Conservation (phyloP, 2,888 invertebrate species). For the Acleris sparsana region DNA sequence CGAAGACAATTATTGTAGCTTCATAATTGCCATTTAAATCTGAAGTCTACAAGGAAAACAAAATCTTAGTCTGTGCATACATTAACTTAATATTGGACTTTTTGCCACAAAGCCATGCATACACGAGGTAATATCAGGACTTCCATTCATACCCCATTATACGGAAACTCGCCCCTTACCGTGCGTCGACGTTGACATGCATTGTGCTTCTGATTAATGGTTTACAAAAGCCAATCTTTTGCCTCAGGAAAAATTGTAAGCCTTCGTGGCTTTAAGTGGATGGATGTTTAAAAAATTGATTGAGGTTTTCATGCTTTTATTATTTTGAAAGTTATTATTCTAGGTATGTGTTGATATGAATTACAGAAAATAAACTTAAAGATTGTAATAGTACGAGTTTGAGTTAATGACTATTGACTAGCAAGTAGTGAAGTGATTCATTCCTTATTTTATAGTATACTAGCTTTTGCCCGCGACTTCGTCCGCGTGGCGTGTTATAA, state of each 20-base stretch:
- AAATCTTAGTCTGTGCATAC: not conserved
- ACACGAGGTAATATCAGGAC: slow-evolving; percentile 47
- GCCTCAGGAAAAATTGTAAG: slow-evolving; percentile 57
- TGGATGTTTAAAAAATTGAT: slow-evolving; percentile 26
- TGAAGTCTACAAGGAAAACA: no score
- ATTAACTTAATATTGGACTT: not conserved
- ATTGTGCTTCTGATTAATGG: slow-evolving; percentile 80
- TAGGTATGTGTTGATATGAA: not conserved
- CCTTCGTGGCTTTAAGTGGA: slow-evolving; percentile 31
- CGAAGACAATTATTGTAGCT: no score
- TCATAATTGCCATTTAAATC: no score
- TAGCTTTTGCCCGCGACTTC: no score
- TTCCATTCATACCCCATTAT: slow-evolving; percentile 76
- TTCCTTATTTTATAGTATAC: no score
- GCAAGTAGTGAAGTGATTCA: no score
- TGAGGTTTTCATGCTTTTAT: slow-evolving; percentile 17
- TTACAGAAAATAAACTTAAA: no score
- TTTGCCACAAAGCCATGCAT: slow-evolving; percentile 42
- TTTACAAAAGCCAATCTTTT: slow-evolving; percentile 72
- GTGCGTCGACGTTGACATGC: slow-evolving; percentile 72
- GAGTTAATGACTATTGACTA: no score
- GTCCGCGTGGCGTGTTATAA: no score
- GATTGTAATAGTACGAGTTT: no score
- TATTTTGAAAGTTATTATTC: not conserved
- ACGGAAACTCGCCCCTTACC: slow-evolving; percentile 71